Conservation (phyloP, 1,140 invertebrate genomes). For the Drosophila ananassae region DNA sequence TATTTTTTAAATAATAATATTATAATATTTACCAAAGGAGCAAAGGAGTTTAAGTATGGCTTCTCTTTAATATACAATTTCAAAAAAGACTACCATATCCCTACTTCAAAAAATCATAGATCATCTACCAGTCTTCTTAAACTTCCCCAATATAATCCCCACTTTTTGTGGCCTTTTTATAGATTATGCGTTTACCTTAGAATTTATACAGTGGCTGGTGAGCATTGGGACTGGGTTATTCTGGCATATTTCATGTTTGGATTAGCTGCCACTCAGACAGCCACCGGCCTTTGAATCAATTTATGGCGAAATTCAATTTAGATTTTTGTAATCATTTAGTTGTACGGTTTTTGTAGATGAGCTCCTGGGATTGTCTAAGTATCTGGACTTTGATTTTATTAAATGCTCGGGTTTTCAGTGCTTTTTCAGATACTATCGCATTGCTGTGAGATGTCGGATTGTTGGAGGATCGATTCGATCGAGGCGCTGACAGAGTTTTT, state of each 20-base stretch:
- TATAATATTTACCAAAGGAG: no score
- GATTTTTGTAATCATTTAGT: conserved; percentile 81
- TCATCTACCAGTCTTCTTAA: conserved; percentile 8
- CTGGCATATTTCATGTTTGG: conserved; percentile 73
- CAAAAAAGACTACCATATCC: not conserved
- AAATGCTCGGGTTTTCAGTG: conserved; percentile 41
- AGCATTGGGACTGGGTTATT: conserved; percentile 50
- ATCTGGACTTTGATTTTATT: conserved; percentile 61
- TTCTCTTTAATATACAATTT: no score
- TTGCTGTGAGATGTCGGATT: conserved; percentile 61
- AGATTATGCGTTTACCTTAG: conserved; percentile 66
- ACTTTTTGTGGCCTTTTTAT: conserved; percentile 35
- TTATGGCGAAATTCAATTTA: conserved; percentile 81
- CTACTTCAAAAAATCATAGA: not conserved
- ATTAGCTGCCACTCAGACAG: conserved; percentile 56
- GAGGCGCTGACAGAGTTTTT: conserved; percentile 53
- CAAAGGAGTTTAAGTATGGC: no score
- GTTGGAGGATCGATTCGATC: conserved; percentile 19
- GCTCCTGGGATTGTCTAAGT: conserved; percentile 39
- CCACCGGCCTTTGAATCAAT: conserved; percentile 55
- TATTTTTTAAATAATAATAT: not conserved
- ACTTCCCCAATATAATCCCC: not conserved
- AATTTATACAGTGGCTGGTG: conserved; percentile 65
- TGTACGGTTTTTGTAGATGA: conserved; percentile 50
- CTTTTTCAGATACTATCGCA: conserved; percentile 53